These are phyloP conservation scores for Ischnus inquisitorius DNA, from an alignment of 2,888 invertebrate species.

Conservation along the genomic window DNA sequence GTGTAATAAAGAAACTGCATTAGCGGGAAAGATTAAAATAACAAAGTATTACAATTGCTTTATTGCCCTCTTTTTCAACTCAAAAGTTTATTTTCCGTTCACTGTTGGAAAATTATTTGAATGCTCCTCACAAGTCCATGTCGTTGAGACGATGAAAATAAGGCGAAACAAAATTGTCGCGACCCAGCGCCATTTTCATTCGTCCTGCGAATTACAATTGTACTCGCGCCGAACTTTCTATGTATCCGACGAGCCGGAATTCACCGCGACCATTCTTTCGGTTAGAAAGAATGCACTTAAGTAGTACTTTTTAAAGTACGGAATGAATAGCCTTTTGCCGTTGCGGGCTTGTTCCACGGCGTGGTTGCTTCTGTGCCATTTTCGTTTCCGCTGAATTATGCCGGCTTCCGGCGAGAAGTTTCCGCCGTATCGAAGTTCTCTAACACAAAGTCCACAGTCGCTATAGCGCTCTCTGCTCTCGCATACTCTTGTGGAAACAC, in stretches of 20 bases:
- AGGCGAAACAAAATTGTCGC: neutral
- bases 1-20: no score
- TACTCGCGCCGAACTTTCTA: neutral
- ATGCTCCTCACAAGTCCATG: no score
- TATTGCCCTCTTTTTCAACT: no score
- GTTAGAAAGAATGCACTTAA: neutral
- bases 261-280: neutral
- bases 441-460: neutral
- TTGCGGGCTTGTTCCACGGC: neutral
- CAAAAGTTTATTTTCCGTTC: no score
- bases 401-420: neutral
- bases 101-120: no score
- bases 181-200: neutral
- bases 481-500: constrained; percentile 4
- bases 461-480: neutral
- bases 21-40: no score
- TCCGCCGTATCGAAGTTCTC: neutral
- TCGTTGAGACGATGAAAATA: no score
- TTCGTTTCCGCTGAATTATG: neutral
- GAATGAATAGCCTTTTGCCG: neutral
- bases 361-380: neutral
- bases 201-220: neutral
- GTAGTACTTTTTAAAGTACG: neutral
- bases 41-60: no score
- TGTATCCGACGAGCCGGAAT: neutral